Base-by-base conservation (phyloP, 2,113 vertebrate genomes). In the Xiphorhynchus elegans region DNA sequence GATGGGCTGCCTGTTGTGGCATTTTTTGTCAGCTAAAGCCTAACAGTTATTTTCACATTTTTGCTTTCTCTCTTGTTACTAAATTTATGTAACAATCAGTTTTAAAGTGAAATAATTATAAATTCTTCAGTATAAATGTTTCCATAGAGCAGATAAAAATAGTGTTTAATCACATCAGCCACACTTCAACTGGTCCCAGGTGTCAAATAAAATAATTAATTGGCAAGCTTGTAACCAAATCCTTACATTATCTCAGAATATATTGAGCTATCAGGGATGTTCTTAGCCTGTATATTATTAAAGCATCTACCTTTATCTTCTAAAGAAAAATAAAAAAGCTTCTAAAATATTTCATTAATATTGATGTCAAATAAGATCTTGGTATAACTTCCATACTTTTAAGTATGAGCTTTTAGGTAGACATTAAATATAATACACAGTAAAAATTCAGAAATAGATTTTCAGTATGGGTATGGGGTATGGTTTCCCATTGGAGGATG, bases 171-270 rank as follows among this genome's bases (percentile, higher is more conserved):
- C 77, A 85, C 28, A 87, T 94, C 73, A 94, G 39, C 87, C 87
- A 94, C 60, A 55, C 66, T 84, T 76, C 63, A 37, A 53, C 60
- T 87, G 53, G 49, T 95, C 77, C 55, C 77, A 74, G 81, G 91
- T 91, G 72, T 93, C 93, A 91, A 94, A 81, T 75, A 96, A 94
- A 33, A 35, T 75, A 87, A 84, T 91, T 95, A 96, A 95, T 84
- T 94, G 52, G 47, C 23, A 80, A 77, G 50, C 44, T 53, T 85
- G 77, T 77, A 89, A 74, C 55, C 28, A 91, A 89, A 90, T 88
- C 63, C 52, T 79, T 79, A 50, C 1, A 2, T 83, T 88, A 88
- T 60, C 39, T 85, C 42, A n/a, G 64, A 70, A 80, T 18, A 82
- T 58, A 73, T 66, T 10, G 15, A 79, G 50, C 37, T 89, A 77